phyloP scores from a whole-genome alignment of 2,888 invertebrate genomes.

The Coleophora deauratella region DNA sequence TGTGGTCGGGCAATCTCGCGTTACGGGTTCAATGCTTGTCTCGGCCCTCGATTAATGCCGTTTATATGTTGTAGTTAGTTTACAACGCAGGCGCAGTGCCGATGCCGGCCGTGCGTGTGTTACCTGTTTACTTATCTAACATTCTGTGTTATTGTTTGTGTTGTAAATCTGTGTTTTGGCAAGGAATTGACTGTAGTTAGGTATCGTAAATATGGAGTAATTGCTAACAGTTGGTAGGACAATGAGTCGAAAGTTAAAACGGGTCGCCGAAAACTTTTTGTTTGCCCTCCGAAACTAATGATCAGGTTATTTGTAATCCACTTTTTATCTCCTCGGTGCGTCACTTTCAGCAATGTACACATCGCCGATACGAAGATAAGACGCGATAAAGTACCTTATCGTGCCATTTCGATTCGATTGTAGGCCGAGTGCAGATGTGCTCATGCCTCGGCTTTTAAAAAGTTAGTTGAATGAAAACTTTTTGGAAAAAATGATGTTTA shows the following conservation, averaged over 20 bases:
- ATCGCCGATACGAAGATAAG: conserved; percentile 47
- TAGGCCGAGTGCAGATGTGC: conserved; percentile 38
- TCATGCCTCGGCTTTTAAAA: conserved; percentile 11
- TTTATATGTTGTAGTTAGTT: background rate
- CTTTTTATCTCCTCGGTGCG: conserved; percentile 25
- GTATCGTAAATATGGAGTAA: background rate
- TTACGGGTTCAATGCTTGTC: conserved; percentile 3
- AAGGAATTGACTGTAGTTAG: too few relatives aligned
- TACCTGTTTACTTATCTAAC: background rate
- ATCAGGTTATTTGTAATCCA: conserved; percentile 8
- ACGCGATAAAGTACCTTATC: conserved; percentile 39
- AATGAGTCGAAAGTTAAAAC: background rate
- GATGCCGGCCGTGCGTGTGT: too few relatives aligned
- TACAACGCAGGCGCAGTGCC: too few relatives aligned
- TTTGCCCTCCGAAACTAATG: background rate
- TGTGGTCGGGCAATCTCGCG: background rate
- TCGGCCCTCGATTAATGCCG: background rate
- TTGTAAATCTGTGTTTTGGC: background rate
- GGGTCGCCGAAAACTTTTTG: background rate
- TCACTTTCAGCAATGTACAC: conserved; percentile 60
- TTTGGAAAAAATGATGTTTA: conserved; percentile 24
- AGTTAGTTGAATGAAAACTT: background rate
- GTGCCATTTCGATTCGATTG: conserved; percentile 57
- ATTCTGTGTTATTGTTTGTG: background rate
- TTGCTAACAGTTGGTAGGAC: background rate